Evolutionary conservation across 2,888 invertebrate genomes (phyloP), one percentile per base, ranked within the genome.

Genomic region (Sinopyrophorus schimmeli): DNA sequence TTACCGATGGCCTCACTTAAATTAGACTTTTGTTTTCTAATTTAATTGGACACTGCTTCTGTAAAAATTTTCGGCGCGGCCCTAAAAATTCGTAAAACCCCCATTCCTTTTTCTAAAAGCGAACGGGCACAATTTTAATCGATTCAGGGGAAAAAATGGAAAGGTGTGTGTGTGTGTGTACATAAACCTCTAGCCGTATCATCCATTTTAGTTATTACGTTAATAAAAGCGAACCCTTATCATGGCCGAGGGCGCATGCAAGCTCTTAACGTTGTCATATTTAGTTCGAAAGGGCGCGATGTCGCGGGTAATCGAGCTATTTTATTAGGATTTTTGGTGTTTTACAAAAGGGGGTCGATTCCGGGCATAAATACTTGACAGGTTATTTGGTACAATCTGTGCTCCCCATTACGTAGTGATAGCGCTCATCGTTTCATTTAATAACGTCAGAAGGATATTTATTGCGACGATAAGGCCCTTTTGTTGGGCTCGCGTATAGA

Each of bases 401-500:
- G 54, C 51, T 47, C 47, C 51, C 42, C 47, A 53, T 53, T 40
- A 48, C 53, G 35, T 37, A 48, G 30, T 48, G 44, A 48, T 54
- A 47, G 54, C 47, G 47, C 38, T 53, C 53, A 53, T 53, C 53
- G 53, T 53, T 48, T 47, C 47, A 48, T 53, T 57, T 57, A 57
- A 55, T 57, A 57, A 54, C 54, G 44, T 49, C 54, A 47, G 53
- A 47, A 46, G 50, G 57, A 57, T 57, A 57, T 57, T 57, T 57
- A 57, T 57, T 54, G 46, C 44, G 31, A 44, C 47, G 57, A 57
- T 57, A 57, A 57, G 50, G 44, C 42, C n/a, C 47, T 48, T 55
- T 55, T 54, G 54, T 57, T 44, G 42, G 41, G 35, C 44, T 53
- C 47, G 34, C 43, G 39, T 47, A n/a, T n/a, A n/a, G n/a, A n/a